Evolutionary conservation across 2,113 vertebrate species (phyloP), one percentile per base, ranked within the genome.

Genomic region (Scophthalmus maximus): DNA sequence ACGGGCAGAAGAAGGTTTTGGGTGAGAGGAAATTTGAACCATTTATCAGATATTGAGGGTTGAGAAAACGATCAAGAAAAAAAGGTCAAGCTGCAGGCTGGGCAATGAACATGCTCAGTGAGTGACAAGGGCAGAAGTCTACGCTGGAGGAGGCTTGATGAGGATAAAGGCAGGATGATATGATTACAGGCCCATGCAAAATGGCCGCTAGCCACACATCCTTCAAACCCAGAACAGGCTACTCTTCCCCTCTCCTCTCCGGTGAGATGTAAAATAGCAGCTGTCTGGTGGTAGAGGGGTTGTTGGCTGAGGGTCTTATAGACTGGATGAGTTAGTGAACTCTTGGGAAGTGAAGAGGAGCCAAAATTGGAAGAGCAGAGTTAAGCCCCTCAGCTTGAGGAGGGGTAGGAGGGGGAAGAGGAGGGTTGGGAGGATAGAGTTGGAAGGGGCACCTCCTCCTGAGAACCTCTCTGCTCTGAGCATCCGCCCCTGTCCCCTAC

Each of bases 401-500:
- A 70, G 36, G 77, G 68, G 91, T 49, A 55, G 17, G 34, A 38
- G 83, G 89, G 70, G 81, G 78, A 57, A 10, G 40, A 42, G 83
- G 89, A 69, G 82, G 78, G 85, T 89, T 78, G 72, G 86, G 83
- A 77, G 57, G 81, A 82, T 82, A 62, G 53, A 78, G 79, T 75
- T 78, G 29, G 49, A 73, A 74, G 60, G 55, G 92, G 92, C 91
- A 92, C 92, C 91, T 92, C 90, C 90, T 93, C 92, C 91, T 86
- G 92, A 92, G 92, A 93, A 93, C 92, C 94, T 53, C 92, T 91
- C 93, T 94, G 93, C 91, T 92, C 94, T 91, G 91, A 94, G 93
- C 71, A 51, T 73, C 95, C 88, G 89, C 93, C 93, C 95, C 93
- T 93, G 95, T 94, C 93, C 96, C 97, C 97, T 98, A 98, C 97